A percentile compares a stretch with the other conserved stretches of the same genome.
Conservation (phyloP, 2,888 invertebrate species). For the Artemia sinica region DNA sequence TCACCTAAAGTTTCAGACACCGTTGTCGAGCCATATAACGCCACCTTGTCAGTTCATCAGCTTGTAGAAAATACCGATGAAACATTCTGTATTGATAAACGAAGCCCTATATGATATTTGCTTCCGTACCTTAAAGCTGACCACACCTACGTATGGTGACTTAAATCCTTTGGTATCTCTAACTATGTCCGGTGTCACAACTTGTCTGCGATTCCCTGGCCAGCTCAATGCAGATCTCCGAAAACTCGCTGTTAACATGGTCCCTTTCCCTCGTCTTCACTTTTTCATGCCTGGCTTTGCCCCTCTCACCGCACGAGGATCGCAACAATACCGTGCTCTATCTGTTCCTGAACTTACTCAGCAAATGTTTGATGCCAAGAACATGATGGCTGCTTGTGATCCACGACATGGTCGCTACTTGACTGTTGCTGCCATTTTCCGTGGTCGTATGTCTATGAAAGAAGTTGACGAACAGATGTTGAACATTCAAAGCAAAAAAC, state of each 20-base stretch:
- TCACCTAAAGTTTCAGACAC: conserved; percentile 77
- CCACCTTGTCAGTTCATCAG: conserved; percentile 67
- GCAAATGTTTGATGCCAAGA: conserved; percentile 45
- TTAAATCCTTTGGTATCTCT: conserved; percentile 64
- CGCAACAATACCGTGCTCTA: conserved; percentile 47
- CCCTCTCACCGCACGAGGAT: conserved; percentile 39
- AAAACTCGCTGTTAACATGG: conserved; percentile 37
- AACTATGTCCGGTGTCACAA: conserved; percentile 35
- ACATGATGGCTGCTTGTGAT: conserved; percentile 46
- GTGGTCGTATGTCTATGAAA: conserved; percentile 44
- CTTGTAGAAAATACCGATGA: conserved; percentile 76
- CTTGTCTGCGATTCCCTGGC: conserved; percentile 39
- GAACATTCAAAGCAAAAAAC: conserved; percentile 59
- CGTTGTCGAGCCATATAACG: conserved; percentile 74
- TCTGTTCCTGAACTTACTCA: conserved; percentile 54
- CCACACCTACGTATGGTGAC: conserved; percentile 74
- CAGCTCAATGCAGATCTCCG: conserved; percentile 38
- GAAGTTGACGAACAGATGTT: conserved; percentile 63
- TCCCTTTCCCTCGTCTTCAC: conserved; percentile 38
- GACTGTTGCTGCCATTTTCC: conserved; percentile 42
- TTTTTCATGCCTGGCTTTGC: conserved; percentile 38
- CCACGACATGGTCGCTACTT: conserved; percentile 41
- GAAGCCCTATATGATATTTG: conserved; percentile 77
- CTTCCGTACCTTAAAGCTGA: conserved; percentile 64
- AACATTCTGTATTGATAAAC: conserved; percentile 72